phyloP scores from a whole-genome alignment of 1,140 invertebrate species.

The Cepaea nemoralis region DNA sequence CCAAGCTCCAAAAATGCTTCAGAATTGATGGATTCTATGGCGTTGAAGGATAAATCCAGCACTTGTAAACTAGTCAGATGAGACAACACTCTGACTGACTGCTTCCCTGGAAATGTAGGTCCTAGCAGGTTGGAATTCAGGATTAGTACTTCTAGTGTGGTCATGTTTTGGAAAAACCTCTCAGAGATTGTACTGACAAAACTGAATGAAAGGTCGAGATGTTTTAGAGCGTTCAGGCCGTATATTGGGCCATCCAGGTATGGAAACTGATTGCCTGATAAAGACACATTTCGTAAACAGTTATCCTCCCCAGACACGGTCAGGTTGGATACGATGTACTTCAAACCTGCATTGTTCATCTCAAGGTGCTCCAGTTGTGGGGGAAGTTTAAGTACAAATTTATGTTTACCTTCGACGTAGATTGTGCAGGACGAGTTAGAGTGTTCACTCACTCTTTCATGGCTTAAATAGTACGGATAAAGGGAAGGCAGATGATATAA shows the following conservation, averaged over 20 bases:
- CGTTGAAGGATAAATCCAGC: constrained; percentile 48
- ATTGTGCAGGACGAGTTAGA: too few relatives aligned
- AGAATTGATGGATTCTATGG: constrained; percentile 28
- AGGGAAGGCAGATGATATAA: too few relatives aligned
- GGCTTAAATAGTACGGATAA: too few relatives aligned
- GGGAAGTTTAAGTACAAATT: constrained; percentile 32
- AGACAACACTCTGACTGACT: constrained; percentile 4
- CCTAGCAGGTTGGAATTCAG: constrained; percentile 38
- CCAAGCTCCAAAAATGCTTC: constrained; percentile 32
- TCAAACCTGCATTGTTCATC: constrained; percentile 33
- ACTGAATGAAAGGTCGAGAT: constrained; percentile 34
- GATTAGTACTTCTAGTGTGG: not conserved
- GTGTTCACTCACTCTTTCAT: too few relatives aligned
- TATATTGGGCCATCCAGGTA: constrained; percentile 41
- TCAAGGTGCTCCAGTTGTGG: constrained; percentile 32
- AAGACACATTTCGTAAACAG: not conserved
- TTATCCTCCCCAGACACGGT: constrained; percentile 19
- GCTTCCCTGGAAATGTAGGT: not conserved
- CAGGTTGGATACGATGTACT: constrained; percentile 17
- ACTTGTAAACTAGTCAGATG: constrained; percentile 28
- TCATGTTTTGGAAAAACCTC: constrained; percentile 42
- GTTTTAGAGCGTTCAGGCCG: constrained; percentile 10
- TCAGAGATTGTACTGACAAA: constrained; percentile 25
- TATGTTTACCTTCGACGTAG: too few relatives aligned
- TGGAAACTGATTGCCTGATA: constrained; percentile 34